Evolutionary conservation across 2,113 vertebrate genomes (phyloP).

Genomic region (Vulpes vulpes): DNA sequence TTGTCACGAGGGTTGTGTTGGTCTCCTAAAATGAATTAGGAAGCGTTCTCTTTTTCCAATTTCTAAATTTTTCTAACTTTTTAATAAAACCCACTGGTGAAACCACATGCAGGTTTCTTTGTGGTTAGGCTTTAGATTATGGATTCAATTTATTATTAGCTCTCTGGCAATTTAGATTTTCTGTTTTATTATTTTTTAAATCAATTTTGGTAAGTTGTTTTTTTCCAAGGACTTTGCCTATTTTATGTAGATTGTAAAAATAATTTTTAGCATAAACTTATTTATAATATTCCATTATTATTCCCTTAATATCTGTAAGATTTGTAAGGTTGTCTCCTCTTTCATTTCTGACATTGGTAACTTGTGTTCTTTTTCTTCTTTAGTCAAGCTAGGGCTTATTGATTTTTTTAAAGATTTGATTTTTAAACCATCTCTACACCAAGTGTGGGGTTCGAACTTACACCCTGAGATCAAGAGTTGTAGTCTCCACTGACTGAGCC

Average conservation of each 20-base stretch:
- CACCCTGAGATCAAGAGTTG: not conserved
- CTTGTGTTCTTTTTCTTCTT: constrained; percentile 16
- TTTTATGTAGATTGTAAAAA: constrained; percentile 27
- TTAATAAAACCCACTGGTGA: not conserved
- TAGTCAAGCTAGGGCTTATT: not conserved
- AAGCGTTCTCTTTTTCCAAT: not conserved
- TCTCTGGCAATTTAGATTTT: not conserved
- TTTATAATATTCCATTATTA: constrained; percentile 36
- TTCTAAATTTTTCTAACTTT: constrained; percentile 53
- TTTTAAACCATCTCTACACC: not conserved
- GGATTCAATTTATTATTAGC: constrained; percentile 19
- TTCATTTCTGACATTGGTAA: not conserved
- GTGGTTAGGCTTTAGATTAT: constrained; percentile 32
- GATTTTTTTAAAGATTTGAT: not conserved
- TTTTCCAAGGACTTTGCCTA: constrained; percentile 14
- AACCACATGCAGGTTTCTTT: not conserved
- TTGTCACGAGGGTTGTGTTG: not conserved
- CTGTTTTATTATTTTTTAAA: not conserved
- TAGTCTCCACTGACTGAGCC: not conserved
- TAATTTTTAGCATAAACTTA: not conserved
- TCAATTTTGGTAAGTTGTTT: constrained; percentile 8
- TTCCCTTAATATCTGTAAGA: not conserved
- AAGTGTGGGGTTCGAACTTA: not conserved
- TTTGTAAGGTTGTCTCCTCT: constrained; percentile 3
- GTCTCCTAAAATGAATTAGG: not conserved